phyloP scores from a whole-genome alignment of 1,140 invertebrate genomes.

The Pygmarrhopalites habei region DNA sequence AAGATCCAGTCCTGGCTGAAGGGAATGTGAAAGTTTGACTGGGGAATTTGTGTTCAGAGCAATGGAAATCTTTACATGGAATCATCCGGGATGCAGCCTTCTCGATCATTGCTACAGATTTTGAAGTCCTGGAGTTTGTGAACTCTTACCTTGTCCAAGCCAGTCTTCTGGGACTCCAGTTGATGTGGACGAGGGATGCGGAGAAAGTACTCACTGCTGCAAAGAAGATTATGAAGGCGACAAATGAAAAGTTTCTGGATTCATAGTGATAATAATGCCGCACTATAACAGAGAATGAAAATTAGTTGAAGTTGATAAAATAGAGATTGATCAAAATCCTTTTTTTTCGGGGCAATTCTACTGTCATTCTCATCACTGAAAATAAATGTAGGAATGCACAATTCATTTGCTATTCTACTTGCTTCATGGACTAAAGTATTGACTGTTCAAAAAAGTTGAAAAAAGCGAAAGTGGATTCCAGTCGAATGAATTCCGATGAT shows the following conservation, averaged over 20 bases:
- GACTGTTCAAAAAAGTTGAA: too few relatives aligned
- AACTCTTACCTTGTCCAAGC: slow-evolving; percentile 57
- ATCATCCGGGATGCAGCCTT: slow-evolving; percentile 67
- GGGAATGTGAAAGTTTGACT: slow-evolving; percentile 90
- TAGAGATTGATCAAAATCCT: too few relatives aligned
- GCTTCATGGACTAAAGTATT: too few relatives aligned
- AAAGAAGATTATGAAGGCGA: slow-evolving; percentile 67
- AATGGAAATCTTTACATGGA: slow-evolving; percentile 64
- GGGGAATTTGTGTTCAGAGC: slow-evolving; percentile 41
- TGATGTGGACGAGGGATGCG: slow-evolving; percentile 76
- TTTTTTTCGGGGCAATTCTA: too few relatives aligned
- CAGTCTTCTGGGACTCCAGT: slow-evolving; percentile 72
- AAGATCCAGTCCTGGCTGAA: slow-evolving; percentile 82
- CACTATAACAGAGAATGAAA: too few relatives aligned
- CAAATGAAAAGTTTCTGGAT: slow-evolving; percentile 74
- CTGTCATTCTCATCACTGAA: too few relatives aligned
- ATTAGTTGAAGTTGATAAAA: too few relatives aligned
- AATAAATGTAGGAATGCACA: too few relatives aligned
- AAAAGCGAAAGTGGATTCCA: too few relatives aligned
- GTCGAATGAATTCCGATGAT: too few relatives aligned
- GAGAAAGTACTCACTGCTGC: slow-evolving; percentile 66
- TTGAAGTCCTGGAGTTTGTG: slow-evolving; percentile 66
- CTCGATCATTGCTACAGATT: slow-evolving; percentile 60
- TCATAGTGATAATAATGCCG: too few relatives aligned
- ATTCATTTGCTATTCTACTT: too few relatives aligned